Evolutionary conservation across 2,113 vertebrate species (phyloP).

Genomic region (Pimephales promelas): DNA sequence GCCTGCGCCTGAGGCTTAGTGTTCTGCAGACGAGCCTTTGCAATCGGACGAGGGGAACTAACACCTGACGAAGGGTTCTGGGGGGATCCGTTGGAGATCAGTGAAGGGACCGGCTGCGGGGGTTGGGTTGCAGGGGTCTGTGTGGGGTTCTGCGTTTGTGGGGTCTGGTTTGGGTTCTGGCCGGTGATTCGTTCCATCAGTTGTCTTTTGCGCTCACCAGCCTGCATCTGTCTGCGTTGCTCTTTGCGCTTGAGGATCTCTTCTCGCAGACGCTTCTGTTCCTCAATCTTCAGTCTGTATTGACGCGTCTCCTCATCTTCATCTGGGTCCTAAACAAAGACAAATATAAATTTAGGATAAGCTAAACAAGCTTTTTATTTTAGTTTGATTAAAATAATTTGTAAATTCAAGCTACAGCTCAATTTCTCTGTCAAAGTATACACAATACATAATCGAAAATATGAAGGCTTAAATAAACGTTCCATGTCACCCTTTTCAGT

Average conservation of each 20-base stretch:
- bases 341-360: neutral
- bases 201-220: conserved; percentile 91
- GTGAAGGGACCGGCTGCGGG: conserved; percentile 57
- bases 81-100: conserved; percentile 57
- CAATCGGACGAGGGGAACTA: conserved; percentile 58
- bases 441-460: neutral
- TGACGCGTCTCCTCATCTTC: conserved; percentile 94
- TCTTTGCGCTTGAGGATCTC: conserved; percentile 94
- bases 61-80: conserved; percentile 12
- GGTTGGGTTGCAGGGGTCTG: conserved; percentile 58
- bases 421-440: neutral
- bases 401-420: neutral
- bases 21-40: conserved; percentile 71
- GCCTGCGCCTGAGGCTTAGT: conserved; percentile 49
- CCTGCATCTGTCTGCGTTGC: conserved; percentile 92
- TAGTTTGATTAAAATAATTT: too few relatives aligned
- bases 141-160: conserved; percentile 59
- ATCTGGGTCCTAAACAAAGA: conserved; percentile 79
- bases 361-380: too few relatives aligned
- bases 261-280: conserved; percentile 93
- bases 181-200: conserved; percentile 86
- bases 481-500: neutral
- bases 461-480: neutral
- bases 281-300: conserved; percentile 94
- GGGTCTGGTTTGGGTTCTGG: conserved; percentile 71